phyloP scores from a whole-genome alignment of 2,113 vertebrate genomes.

The Felis chaus region DNA sequence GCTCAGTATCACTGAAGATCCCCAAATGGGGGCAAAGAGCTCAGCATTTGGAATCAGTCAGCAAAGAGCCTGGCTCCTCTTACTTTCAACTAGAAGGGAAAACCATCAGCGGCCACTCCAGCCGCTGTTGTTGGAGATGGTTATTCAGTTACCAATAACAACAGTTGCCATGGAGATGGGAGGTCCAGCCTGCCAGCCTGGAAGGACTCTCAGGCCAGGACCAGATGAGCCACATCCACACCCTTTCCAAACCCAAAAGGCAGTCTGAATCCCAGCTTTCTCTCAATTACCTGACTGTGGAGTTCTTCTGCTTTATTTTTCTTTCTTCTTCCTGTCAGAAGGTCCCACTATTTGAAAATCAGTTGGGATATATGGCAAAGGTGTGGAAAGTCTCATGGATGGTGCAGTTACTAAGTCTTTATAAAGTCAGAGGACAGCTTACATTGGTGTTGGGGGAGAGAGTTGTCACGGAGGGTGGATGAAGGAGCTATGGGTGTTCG shows the following conservation, averaged over 20 bases:
- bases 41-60: background rate
- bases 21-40: background rate
- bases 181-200: constrained; percentile 65
- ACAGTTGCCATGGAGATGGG: constrained; percentile 79
- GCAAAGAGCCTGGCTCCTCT: constrained; percentile 36
- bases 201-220: constrained; percentile 73
- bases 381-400: background rate
- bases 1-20: background rate
- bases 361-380: background rate
- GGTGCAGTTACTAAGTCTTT: background rate
- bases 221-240: constrained; percentile 62
- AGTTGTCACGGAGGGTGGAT: background rate
- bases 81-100: constrained; percentile 37
- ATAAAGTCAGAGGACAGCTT: background rate
- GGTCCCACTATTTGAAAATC: background rate
- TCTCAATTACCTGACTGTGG: background rate
- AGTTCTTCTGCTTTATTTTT: background rate
- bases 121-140: constrained; percentile 47
- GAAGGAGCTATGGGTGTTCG: background rate
- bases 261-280: background rate
- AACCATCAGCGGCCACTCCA: constrained; percentile 50
- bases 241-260: constrained; percentile 48
- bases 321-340: background rate
- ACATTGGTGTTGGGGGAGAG: background rate
- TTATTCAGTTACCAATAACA: constrained; percentile 81